Base-by-base conservation (phyloP, 2,888 invertebrate species). In the Andrena praecox region DNA sequence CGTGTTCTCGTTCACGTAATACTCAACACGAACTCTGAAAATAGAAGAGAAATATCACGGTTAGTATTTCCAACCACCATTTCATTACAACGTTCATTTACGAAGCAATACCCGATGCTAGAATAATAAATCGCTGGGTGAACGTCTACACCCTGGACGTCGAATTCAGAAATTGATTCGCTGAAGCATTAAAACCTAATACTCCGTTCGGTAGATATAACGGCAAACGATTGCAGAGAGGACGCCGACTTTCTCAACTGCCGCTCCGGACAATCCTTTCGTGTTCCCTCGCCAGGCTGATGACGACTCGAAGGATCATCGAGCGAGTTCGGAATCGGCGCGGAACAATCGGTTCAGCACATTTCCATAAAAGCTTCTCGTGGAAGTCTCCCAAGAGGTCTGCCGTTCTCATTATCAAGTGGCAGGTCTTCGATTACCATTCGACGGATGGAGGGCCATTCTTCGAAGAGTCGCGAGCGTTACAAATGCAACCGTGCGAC, bases 1-100 rank as follows among this genome's bases (percentile, higher is more conserved):
- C 93, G 99, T 99, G 94, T 99, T 99, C 95, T 99, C 99, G 95
- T 99, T 99, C 93, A 99, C 99, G 95, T 99, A 99, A 95, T 99
- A 99, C 95, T 99, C 99, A 94, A 99, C 99, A 92, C 99, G 98
- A 91, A 99, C 99, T 96, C 99, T 99, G 95, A 92, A 93, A 92
- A 7, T 64, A 86, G 31, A 77, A 67, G 31, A 89, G 85, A 86
- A 85, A 86, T 69, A 68, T 62, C 29, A 10, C 24, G 12, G 33
- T 70, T 52, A 71, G 2, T 71, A 70, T 8, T 24, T 8, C 24
- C 54, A 52, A 20, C 52, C 16, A 56, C 10, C 10, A 12, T 56
- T 24, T 20, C 8, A 54, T 20, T 20, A 20, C 8, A 54, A 10
- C 24, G 20, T 20, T 54, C 8, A 54, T 3, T 42, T 60, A 60